Evolutionary conservation across 2,113 vertebrate genomes (phyloP).

Genomic region (Meleagris gallopavo): DNA sequence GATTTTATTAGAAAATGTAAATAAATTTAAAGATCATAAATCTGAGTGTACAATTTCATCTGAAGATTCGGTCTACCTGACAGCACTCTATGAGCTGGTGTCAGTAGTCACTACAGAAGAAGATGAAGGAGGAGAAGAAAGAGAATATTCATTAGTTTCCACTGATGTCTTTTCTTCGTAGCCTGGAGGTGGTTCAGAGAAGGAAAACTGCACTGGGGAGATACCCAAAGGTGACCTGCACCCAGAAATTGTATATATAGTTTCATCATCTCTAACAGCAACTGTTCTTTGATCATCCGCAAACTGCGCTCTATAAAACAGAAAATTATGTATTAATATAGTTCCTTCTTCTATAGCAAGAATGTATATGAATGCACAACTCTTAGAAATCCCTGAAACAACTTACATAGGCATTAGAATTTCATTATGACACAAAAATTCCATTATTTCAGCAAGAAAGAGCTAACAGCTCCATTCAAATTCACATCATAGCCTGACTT

Average conservation of each 20-base stretch:
- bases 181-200: conserved; percentile 73
- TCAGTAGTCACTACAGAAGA: conserved; percentile 27
- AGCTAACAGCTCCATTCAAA: background rate
- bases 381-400: conserved; percentile 11
- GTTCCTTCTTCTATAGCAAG: background rate
- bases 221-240: conserved; percentile 41
- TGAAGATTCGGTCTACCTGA: conserved; percentile 35
- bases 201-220: background rate
- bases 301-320: conserved; percentile 64
- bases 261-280: conserved; percentile 47
- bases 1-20: conserved; percentile 77
- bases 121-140: conserved; percentile 18
- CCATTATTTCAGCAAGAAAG: background rate
- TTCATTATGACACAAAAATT: background rate
- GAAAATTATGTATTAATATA: background rate
- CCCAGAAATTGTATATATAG: conserved; percentile 74
- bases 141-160: conserved; percentile 25
- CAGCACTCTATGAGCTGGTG: conserved; percentile 8
- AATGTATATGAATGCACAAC: background rate
- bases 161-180: conserved; percentile 75
- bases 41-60: background rate
- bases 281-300: background rate
- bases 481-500: background rate
- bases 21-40: conserved; percentile 45
- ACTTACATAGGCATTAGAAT: background rate